Evolutionary conservation across 35 echinoderm and acorn worm species (phyloP), one percentile per base, ranked within the genome.

Genomic region (Stichopus chloronotus): DNA sequence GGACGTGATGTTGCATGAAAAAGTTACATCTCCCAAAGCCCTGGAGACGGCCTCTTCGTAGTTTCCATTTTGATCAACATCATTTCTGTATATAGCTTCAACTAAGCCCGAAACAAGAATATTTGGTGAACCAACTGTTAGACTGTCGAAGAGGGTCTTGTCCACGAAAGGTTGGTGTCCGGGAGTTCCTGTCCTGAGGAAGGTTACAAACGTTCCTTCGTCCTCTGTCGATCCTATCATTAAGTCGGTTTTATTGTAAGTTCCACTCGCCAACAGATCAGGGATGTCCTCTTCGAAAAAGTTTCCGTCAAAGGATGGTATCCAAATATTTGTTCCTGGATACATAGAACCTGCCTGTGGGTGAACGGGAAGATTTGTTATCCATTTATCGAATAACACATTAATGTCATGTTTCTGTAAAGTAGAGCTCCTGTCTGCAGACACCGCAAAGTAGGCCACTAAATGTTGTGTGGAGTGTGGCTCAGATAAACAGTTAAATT

Each of bases 1-100:
- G 10, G 24, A 72, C 21, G 92, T 83, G 6, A 57, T 84, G n/a
- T 90, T 84, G 52, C 96, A 97, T 4, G 78, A 57, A 78, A 96
- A 96, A 23, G 54, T 17, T 55, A 25, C 72, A 58, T 97, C 96
- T 9, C 76, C 87, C 0, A 78, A 20, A 52, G n/a, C 43, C 5
- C 24, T 59, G 11, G 86, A 88, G 0, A 23, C 14, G 5, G 86
- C 86, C 4, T 63, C 61, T n/a, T 63, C 43, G 87, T 89, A 89
- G 21, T 89, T 89, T 5, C 59, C 4, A 52, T 43, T 53, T 43
- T 71, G 59, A 72, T 60, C 57, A 4, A 71, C 43, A 3, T 59
- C 87, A 9, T 59, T 24, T 10, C 19, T 63, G 60, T 89, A 89
- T 8, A 89, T 52, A 20, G 20, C 24, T 89, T 89, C 61, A 7